Evolutionary conservation across 1,140 invertebrate genomes (phyloP).

Genomic region (Ephestia elutella): DNA sequence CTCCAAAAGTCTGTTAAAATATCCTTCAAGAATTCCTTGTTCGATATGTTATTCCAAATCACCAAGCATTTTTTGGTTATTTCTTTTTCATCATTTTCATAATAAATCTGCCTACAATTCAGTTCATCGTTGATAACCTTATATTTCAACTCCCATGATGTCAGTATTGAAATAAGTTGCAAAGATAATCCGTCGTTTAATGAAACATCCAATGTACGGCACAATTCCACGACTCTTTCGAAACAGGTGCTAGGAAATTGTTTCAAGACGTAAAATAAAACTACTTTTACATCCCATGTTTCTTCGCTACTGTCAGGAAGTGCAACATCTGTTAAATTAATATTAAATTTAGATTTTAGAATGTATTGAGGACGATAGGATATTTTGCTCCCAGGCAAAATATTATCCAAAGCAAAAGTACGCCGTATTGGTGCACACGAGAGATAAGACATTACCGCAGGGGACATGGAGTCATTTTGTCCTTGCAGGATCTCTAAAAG

Average conservation of each 20-base stretch:
- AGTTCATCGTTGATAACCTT: constrained; percentile 49
- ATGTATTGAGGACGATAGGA: constrained; percentile 55
- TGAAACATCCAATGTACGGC: constrained; percentile 54
- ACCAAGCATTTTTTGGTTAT: constrained; percentile 48
- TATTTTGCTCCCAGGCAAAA: constrained; percentile 33
- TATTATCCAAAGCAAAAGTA: constrained; percentile 42
- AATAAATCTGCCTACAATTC: constrained; percentile 37
- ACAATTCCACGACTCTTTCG: constrained; percentile 54
- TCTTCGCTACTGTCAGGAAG: constrained; percentile 59
- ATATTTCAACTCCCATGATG: constrained; percentile 64
- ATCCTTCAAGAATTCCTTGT: constrained; percentile 56
- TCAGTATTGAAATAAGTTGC: constrained; percentile 61
- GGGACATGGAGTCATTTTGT: constrained; percentile 47
- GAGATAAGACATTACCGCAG: constrained; percentile 39
- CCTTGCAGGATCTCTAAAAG: constrained; percentile 48
- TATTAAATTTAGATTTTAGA: constrained; percentile 60
- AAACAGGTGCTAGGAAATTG: constrained; percentile 45
- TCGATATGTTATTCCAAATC: constrained; percentile 61
- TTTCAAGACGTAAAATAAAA: constrained; percentile 57
- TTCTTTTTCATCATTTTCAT: constrained; percentile 42
- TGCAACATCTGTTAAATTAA: constrained; percentile 55
- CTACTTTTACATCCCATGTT: constrained; percentile 63
- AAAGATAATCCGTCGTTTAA: constrained; percentile 63
- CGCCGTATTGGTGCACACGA: constrained; percentile 39
- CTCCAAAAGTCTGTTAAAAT: constrained; percentile 66